phyloP scores from a whole-genome alignment of 2,797 vertebrate genomes.

The Tokudaia muenninki region DNA sequence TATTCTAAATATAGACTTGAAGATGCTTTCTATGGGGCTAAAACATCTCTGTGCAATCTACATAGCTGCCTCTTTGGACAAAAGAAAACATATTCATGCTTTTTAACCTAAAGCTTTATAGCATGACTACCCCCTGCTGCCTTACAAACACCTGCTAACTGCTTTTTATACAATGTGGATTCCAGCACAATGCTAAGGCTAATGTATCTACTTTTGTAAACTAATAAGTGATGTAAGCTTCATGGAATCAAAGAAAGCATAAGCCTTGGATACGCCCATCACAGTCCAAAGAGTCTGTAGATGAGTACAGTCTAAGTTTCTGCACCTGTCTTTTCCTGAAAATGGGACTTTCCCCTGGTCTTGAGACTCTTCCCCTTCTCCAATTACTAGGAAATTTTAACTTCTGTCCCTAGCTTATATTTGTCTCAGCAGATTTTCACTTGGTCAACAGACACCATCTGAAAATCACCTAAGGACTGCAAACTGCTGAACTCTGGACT shows the following conservation, averaged over 20 bases:
- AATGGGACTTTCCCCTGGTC: not conserved
- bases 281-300: not conserved
- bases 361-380: not conserved
- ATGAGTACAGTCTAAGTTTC: not conserved
- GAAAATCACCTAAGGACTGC: not conserved
- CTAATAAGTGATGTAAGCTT: not conserved
- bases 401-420: not conserved
- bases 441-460: not conserved
- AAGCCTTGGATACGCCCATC: not conserved
- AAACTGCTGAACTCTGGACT: not conserved
- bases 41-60: not conserved
- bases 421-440: not conserved
- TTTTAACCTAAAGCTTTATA: not conserved
- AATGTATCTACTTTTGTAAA: not conserved
- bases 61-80: not conserved
- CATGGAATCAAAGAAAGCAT: not conserved
- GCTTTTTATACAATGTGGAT: not conserved
- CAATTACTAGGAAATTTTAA: not conserved
- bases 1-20: not conserved
- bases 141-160: not conserved
- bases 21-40: not conserved
- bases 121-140: not conserved
- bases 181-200: not conserved
- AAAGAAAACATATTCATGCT: not conserved
- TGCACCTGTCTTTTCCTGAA: not conserved